Evolutionary conservation across 2,888 invertebrate genomes (phyloP), one percentile per base, ranked within the genome.

Genomic region (Falcaria lacertinaria): DNA sequence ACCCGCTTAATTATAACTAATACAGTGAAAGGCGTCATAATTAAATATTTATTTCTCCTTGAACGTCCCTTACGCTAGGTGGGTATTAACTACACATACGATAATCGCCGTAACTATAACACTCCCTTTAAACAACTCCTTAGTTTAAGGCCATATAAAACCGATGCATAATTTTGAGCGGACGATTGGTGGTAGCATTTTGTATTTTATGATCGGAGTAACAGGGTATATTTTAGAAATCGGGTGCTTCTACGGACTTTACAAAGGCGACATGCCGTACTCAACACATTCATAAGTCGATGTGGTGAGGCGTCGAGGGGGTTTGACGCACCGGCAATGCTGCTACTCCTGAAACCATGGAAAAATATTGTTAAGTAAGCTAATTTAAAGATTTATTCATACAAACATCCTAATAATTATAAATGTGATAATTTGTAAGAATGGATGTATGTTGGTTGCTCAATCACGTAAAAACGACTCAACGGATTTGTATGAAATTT

Each of bases 321-420:
- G 43, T 34, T 7, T 43, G 54, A 2, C 50, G 33, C 15, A 66
- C 73, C 0, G 82, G 80, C 6, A 81, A 43, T 0, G 81, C 82
- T 8, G 80, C 81, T 17, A 81, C 75, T 19, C 75, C 75, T 75
- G 54, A 0, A 15, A 28, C 22, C 2, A 13, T 11, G 13, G 4
- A n/a, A 17, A 40, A 14, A 34, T 11, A 14, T 14, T 16, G 3
- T 13, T 32, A 8, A 6, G 4, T 15, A 13, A 11, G 6, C 14
- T 22, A 22, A n/a, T 41, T 25, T n/a, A 41, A n/a, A n/a, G n/a
- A n/a, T n/a, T n/a, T n/a, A n/a, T n/a, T n/a, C n/a, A n/a, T n/a
- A n/a, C n/a, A n/a, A n/a, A n/a, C n/a, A n/a, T n/a, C n/a, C n/a
- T n/a, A n/a, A n/a, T n/a, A n/a, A n/a, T n/a, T n/a, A n/a, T n/a